Evolutionary conservation across 2,113 vertebrate genomes (phyloP), one percentile per base, ranked within the genome.

Genomic region (Campylomormyrus tamandua): DNA sequence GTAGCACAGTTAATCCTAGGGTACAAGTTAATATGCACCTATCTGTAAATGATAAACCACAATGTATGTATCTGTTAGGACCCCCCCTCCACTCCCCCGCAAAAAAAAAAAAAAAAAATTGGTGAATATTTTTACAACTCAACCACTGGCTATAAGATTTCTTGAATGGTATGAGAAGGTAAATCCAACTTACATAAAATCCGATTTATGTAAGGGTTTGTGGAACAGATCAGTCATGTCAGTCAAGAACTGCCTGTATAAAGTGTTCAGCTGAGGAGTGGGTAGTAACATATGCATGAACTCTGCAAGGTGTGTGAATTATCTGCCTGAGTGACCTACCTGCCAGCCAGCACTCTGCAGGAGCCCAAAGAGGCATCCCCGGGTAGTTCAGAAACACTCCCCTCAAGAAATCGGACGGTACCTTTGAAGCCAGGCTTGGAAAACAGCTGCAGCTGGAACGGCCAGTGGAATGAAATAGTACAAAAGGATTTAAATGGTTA

Each of bases 361-460:
- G 98, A 99, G 77, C 94, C 96, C 88, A 96, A 92, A 88, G 93
- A 93, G 93, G 98, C 97, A 1, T 93, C 95, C 31, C 95, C 91
- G 24, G 95, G 95, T 92, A 98, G 94, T 48, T 94, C 95, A 90
- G 93, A 89, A 77, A 92, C 92, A 46, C 92, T 95, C 92, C 95
- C 95, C 93, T 96, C 96, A 93, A 97, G 93, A 91, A 94, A 42
- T 89, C 96, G 92, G 92, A 94, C 94, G 31, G 90, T 91, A 85
- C 98, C 98, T 93, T 96, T 95, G 93, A 98, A 97, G 86, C 94
- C 95, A 77, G 97, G 95, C 89, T 98, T 96, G 39, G 98, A 97
- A 95, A 98, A 99, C 93, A 99, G 93, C 94, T 97, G 96, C 93
- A 98, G 96, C 98, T 99, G 95, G 90, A 92, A 94, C 90, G 94